Base-by-base conservation (phyloP, 2,113 vertebrate species). In the Odontesthes bonariensis region DNA sequence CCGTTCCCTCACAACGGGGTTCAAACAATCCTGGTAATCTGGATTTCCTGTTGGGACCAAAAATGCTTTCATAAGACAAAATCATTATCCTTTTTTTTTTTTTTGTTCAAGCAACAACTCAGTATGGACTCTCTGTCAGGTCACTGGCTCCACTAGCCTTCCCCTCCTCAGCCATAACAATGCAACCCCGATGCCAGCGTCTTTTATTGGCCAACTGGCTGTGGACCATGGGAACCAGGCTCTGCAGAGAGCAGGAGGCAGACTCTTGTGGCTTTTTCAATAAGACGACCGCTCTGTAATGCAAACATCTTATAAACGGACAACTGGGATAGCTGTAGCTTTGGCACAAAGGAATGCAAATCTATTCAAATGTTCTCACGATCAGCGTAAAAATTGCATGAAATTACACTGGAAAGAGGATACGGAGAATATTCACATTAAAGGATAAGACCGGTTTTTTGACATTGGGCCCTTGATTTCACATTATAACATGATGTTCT, bases 121-220 rank as follows among this genome's bases (percentile, higher is more conserved):
- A 79, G 61, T 79, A 42, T 84, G 83, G 57, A 62, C 76, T 77
- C 78, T 73, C 86, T 81, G 77, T 88, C 85, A 83, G 90, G 81
- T 86, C 87, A 89, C 75, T 79, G 70, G 77, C 67, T 86, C 82
- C 60, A 84, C 67, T 80, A 78, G 85, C 74, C 65, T 82, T 75
- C 73, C 27, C 73, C 89, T 89, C 78, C 84, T 86, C 76, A 81
- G 83, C 73, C 83, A 84, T 86, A 80, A 88, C 85, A 91, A 92
- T 86, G 75, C 20, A 12, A 67, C 66, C 78, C 85, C 42, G 69
- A 84, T 88, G 89, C 85, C 90, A 91, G 86, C 86, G 86, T 93
- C 90, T 93, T 92, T 89, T 87, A 82, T 70, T 72, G 85, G 92
- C 90, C 91, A 94, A 92, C 90, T 94, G 93, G 89, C 91, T n/a